Evolutionary conservation across 1,140 invertebrate genomes (phyloP).

Genomic region (Halyomorpha halys): DNA sequence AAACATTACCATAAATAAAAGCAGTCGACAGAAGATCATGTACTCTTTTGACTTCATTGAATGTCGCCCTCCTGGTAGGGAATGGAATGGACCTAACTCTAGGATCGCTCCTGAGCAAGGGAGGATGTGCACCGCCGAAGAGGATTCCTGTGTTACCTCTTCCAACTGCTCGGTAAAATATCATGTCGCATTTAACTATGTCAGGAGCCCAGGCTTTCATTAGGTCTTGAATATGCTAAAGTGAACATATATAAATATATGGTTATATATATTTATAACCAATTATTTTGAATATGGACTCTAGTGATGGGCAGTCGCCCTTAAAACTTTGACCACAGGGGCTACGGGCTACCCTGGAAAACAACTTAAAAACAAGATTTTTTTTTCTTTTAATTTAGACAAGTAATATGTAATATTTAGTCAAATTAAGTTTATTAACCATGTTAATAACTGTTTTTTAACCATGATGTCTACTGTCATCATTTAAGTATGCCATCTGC

Average conservation of each 20-base stretch:
- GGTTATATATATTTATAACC: too few species aligned
- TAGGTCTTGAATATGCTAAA: constrained; percentile 70
- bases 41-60: constrained; percentile 67
- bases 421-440: too few species aligned
- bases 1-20: constrained; percentile 51
- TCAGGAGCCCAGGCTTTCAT: constrained; percentile 55
- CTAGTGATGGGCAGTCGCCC: too few species aligned
- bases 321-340: too few species aligned
- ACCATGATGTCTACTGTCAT: too few species aligned
- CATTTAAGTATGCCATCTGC: too few species aligned
- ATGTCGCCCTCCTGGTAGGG: constrained; percentile 68
- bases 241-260: constrained; percentile 24
- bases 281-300: too few species aligned
- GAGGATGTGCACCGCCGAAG: constrained; percentile 62
- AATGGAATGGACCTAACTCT: constrained; percentile 68
- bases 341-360: too few species aligned
- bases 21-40: constrained; percentile 58
- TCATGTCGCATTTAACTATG: constrained; percentile 55
- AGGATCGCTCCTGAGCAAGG: constrained; percentile 51
- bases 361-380: too few species aligned
- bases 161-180: constrained; percentile 68
- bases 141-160: constrained; percentile 58
- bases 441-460: too few species aligned
- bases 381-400: too few species aligned
- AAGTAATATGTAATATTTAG: too few species aligned